These are phyloP conservation scores for Oreochromis tanganicae DNA, from an alignment of 2,113 vertebrate species.

Conservation along the genomic window DNA sequence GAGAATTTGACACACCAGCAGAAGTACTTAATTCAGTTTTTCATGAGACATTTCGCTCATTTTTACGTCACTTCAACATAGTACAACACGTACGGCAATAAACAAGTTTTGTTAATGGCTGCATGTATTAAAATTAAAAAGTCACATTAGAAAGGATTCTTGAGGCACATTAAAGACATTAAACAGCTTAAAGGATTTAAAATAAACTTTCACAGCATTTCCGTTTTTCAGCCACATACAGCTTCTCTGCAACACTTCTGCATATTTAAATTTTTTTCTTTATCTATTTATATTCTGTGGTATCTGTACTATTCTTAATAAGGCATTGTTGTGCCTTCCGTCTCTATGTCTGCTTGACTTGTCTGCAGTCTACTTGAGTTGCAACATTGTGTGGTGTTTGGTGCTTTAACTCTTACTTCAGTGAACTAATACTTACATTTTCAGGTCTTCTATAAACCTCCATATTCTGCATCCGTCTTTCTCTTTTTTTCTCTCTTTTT, in stretches of 20 bases:
- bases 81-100: background rate
- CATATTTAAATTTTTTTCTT: background rate
- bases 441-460: background rate
- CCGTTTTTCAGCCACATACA: background rate
- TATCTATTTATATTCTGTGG: background rate
- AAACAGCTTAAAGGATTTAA: background rate
- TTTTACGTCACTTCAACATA: background rate
- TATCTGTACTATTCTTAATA: background rate
- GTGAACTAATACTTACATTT: background rate
- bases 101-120: background rate
- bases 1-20: background rate
- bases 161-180: background rate
- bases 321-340: background rate
- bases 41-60: accelerated
- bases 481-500: background rate
- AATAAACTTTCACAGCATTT: background rate
- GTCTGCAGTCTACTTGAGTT: background rate
- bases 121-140: background rate
- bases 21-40: background rate
- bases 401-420: background rate
- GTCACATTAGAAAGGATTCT: background rate
- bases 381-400: background rate
- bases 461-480: background rate
- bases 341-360: background rate
- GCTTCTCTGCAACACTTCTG: background rate